Base-by-base conservation (phyloP, 2,113 vertebrate species). In the Apeltes quadracus region DNA sequence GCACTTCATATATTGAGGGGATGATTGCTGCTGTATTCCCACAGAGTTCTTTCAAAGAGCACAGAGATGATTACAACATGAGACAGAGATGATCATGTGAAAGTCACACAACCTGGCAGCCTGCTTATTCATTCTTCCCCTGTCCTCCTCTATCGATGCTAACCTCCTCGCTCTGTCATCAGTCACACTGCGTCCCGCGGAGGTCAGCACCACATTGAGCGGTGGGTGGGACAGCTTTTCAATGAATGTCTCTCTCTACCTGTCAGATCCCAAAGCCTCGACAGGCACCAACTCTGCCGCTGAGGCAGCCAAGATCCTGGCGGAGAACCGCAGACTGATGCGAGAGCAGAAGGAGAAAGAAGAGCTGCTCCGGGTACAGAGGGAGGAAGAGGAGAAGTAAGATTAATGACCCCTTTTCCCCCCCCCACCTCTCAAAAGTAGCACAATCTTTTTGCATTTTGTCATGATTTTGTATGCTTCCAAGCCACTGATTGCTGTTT, bases 291-390 rank as follows among this genome's bases (percentile, higher is more conserved):
- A 94, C 78, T 95, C 93, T 0, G 95, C 95, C 3, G 94, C 96
- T 34, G 95, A 95, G 83, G 95, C 95, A 16, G 94, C 94, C 18
- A 97, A 95, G 92, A 95, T 96, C 84, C 90, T 96, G 86, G 89
- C 95, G 2, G 95, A 96, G 88, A 96, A 95, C 75, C 94, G 94
- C 1, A 93, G 95, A 48, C 85, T 96, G 72, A 95, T 94, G 73
- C 91, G 93, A 14, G 96, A 96, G 84, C 95, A 96, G 64, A 95
- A 94, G 41, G 94, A 96, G 55, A 91, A 88, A 32, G 94, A 96
- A 71, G 95, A 95, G 82, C 93, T 92, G 79, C 95, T 95, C 63
- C 90, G 92, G 83, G 56, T 93, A 73, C 95, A 95, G 82, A 94
- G 84, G 62, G 94, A 95, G 78, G 93, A 94, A 41, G 94, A 95